Base-by-base conservation (phyloP, 1,140 invertebrate species). In the Drosophila busckii region DNA sequence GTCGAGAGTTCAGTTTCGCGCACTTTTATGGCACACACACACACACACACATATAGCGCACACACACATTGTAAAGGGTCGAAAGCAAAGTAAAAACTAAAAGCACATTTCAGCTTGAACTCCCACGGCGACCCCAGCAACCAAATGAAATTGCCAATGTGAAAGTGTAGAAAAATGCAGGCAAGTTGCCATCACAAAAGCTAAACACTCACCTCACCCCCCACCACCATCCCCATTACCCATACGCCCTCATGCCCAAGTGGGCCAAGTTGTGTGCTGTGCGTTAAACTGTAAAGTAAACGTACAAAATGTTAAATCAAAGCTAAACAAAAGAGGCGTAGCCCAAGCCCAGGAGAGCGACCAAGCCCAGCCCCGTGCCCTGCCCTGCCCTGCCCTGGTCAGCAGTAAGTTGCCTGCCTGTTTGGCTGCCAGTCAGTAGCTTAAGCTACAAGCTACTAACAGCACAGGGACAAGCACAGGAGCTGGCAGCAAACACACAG, bases 261-360 rank as follows among this genome's bases (percentile, higher is more conserved):
- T 38, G 35, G 38, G 12, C 23, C 49, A 25, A 71, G 73, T 67
- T 73, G 58, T 78, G 73, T 68, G 58, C 63, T 53, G 63, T 31
- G 58, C 64, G 68, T 80, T 78, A 80, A 78, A 78, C 73, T 80
- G 46, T 70, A 82, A 80, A 80, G 68, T 80, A 82, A 80, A 80
- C 75, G 73, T 70, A 82, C 73, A 80, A 80, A 80, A 80, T 80
- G 73, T 82, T 80, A 80, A 82, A 80, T 82, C 73, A 80, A 80
- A 80, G 73, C 73, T 70, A 80, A 80, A 73, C 73, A 80, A 82
- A 73, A 69, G 73, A 80, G 69, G 68, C 73, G 73, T 68, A 78
- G 60, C 10, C 12, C 5, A 17, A 16, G 45, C 28, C 35, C 48
- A 4, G 1, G 6, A 40, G 19, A 40, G 42, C n/a, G 13, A 16